Conservation (phyloP, 2,113 vertebrate genomes). For the Leptodactylus fuscus region DNA sequence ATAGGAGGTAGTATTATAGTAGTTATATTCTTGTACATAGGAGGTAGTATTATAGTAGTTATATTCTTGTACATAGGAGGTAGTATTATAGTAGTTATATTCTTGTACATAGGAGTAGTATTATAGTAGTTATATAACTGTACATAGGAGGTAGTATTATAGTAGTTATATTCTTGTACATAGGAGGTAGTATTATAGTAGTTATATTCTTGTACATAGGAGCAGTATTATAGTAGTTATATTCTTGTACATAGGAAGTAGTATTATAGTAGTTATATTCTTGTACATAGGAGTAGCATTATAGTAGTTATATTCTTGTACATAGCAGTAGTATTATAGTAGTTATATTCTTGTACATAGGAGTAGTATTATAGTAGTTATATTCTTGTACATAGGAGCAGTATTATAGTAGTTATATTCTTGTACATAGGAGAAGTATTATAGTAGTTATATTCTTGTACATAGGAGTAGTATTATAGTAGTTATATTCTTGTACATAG, state of each 20-base stretch:
- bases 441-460: constrained; percentile 12
- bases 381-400: not conserved
- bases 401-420: constrained; percentile 7
- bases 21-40: too few relatives aligned
- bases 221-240: too few relatives aligned
- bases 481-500: not conserved
- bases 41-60: too few relatives aligned
- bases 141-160: constrained; percentile 4
- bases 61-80: too few relatives aligned
- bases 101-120: not conserved
- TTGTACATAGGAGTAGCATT: constrained; percentile 2
- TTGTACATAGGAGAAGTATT: not conserved
- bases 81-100: constrained; percentile 10
- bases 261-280: too few relatives aligned
- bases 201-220: too few relatives aligned
- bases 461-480: constrained; percentile 1
- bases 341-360: not conserved
- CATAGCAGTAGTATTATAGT: not conserved
- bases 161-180: constrained; percentile 16
- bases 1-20: constrained; percentile 5
- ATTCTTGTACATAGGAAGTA: too few relatives aligned
- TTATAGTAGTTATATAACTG: not conserved
- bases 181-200: too few relatives aligned
- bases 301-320: not conserved
- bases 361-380: not conserved